Base-by-base conservation (phyloP, 1,140 invertebrate genomes). In the Mizuhopecten yessoensis region DNA sequence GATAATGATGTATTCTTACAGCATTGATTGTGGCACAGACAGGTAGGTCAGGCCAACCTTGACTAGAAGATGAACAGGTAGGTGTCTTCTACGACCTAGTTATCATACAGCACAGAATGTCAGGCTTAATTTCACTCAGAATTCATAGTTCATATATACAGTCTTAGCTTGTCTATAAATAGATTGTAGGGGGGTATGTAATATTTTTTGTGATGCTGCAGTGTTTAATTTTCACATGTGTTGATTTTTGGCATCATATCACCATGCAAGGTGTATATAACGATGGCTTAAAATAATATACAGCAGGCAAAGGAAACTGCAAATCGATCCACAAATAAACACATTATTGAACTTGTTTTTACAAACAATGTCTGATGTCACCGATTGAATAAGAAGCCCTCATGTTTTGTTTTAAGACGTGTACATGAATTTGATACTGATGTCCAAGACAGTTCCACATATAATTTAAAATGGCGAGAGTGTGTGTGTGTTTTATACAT, bases 1-100 rank as follows among this genome's bases (percentile, higher is more conserved):
- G 17, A 75, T 75, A n/a, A 75, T 75, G 57, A 75, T 75, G 57
- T 17, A 49, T 49, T 49, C 45, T 49, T 49, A 75, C 57, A 75
- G 57, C 57, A 75, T 75, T 29, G 57, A 75, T 29, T 75, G 13
- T 23, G 3, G 57, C 57, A 75, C 23, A 75, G 57, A n/a, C 57
- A 75, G 57, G 57, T 75, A 75, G 57, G 57, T 75, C 23, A 75
- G 23, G 57, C 1, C 57, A 75, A 29, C 57, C 57, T 75, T 75
- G 57, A 29, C 57, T n/a, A 75, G 57, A 5, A 29, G n/a, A 75
- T 17, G 57, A n/a, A n/a, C 57, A 75, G 57, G 57, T 75, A 75
- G 57, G 57, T 75, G 57, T n/a, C n/a, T n/a, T 1, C 9, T 9
- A 75, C 13, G 5, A 75, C 57, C 23, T 29, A 39, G 36, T 39